Base-by-base conservation (phyloP, 2,888 invertebrate genomes). In the Drosophila incognita region DNA sequence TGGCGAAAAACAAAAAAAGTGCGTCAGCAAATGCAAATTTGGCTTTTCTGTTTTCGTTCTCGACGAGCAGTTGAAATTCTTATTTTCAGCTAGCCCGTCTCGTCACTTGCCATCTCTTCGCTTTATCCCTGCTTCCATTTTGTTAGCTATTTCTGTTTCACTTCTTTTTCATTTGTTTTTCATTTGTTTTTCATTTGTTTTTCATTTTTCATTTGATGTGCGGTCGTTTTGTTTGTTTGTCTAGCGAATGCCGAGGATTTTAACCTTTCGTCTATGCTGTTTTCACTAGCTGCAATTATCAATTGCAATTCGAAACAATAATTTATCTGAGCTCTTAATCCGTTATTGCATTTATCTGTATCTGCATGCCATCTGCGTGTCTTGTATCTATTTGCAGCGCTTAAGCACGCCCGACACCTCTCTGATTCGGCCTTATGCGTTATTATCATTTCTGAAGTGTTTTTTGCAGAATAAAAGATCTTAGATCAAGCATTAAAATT, bases 11-110 rank as follows among this genome's bases (percentile, higher is more conserved):
- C 69, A 72, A 81, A 72, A 79, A 81, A 81, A 81, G 79, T 81
- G 81, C 81, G 81, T 81, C 81, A 81, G 81, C 79, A 79, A 79
- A 74, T 76, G 81, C 76, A 81, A 79, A 81, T 81, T 68, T 68
- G 68, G 67, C 65, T 79, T 74, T 79, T 61, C 52, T 48, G 33
- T 11, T 66, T 27, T 27, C 18, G 29, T 27, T 54, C 51, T 53
- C 24, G 53, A 36, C 51, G 48, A 64, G 51, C 49, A 63, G 65
- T 74, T 63, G 31, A 29, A 58, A 57, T 61, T 48, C 46, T 53
- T 60, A 36, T 68, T 63, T 48, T 51, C 27, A 48, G 31, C 60
- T 61, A 33, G 3, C 53, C 46, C 40, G n/a, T 18, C 51, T 54
- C 63, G 40, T 58, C 54, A 29, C 13, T 59, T 49, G 48, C 52